Base-by-base conservation (phyloP, 2,888 invertebrate genomes). In the Xestoiulus laeticollis region DNA sequence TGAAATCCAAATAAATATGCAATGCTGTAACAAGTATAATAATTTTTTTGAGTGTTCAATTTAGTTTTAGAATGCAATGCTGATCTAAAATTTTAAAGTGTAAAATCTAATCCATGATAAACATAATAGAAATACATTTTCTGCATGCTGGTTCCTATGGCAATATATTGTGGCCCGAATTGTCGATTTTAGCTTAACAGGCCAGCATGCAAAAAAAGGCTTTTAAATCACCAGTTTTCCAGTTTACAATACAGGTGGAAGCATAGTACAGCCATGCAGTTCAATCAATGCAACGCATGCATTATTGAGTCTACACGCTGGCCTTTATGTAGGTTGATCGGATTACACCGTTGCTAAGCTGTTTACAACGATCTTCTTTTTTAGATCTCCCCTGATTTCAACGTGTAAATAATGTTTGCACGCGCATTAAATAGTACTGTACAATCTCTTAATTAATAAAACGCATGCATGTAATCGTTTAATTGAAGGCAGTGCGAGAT, bases 261-360 rank as follows among this genome's bases (percentile, higher is more conserved):
- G 68, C 68, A 78, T 22, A 78, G 38, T 38, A 38, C 38, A 38
- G 78, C 78, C n/a, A 78, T 19, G 48, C 12, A 78, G 30, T 78
- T 78, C 30, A 78, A 78, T 78, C 78, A 78, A 78, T 78, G 78
- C 78, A 30, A 6, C 5, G 78, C 30, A 78, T 78, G 78, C 78
- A 78, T 78, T 30, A 78, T 78, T 30, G 26, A 78, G 78, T 78
- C 78, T n/a, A n/a, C 26, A 78, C 26, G 78, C 3, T 16, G 3
- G 78, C 78, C 26, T 78, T 78, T 78, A 30, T 30, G 12, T 78
- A 30, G 78, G 78, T 78, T 78, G 78, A 78, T 78, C 78, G 30
- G 78, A 78, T 78, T 78, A 78, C 78, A 30, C 26, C 78, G 16
- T 78, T 68, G 26, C 78, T 78, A 78, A 78, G 78, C 78, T 78